phyloP scores from a whole-genome alignment of 2,113 vertebrate species.

The Okapia johnstoni region DNA sequence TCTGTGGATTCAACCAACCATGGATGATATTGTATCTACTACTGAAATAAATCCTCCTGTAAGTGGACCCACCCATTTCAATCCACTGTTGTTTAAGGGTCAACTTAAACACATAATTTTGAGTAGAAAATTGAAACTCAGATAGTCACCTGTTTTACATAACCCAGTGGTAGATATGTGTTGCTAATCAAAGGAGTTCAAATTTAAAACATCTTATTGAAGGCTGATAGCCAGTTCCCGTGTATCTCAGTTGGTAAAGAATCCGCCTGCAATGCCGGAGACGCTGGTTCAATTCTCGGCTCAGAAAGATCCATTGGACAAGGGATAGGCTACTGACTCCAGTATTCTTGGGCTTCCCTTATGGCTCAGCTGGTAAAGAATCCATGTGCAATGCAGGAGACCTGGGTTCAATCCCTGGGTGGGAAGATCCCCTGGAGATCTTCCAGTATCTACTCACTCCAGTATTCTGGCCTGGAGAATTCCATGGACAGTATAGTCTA shows the following conservation, averaged over 20 bases:
- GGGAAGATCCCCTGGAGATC: background rate
- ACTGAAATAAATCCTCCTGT: background rate
- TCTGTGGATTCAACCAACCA: background rate
- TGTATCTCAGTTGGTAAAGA: background rate
- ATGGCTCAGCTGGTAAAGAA: background rate
- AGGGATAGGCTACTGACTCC: background rate
- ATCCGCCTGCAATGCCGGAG: background rate
- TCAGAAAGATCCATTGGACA: background rate
- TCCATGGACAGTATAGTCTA: background rate
- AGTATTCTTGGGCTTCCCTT: background rate
- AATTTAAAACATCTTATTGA: background rate
- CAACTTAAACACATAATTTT: background rate
- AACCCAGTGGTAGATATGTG: background rate
- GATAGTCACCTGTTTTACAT: background rate
- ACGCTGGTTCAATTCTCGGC: accelerated
- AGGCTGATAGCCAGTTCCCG: background rate
- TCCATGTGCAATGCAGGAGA: background rate
- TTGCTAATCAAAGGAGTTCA: background rate
- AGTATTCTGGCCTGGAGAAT: background rate
- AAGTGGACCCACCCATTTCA: background rate
- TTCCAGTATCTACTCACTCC: background rate
- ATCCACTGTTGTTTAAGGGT: background rate
- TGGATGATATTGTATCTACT: background rate
- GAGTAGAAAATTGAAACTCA: background rate
- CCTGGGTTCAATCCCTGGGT: background rate